Base-by-base conservation (phyloP, 1,140 invertebrate species). In the Megalopta genalis region DNA sequence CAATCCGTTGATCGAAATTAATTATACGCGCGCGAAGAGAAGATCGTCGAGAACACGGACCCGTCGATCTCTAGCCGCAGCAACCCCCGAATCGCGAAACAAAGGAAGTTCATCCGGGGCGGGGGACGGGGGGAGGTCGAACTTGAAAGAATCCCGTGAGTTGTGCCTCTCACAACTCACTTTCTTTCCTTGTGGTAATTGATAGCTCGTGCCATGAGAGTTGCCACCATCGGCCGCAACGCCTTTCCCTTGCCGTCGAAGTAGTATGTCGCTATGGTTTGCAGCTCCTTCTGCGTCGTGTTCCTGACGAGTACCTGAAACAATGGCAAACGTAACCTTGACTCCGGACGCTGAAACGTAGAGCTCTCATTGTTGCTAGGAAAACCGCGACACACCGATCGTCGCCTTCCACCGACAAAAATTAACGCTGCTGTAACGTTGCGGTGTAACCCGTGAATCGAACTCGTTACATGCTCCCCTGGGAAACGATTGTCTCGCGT, bases 241-340 rank as follows among this genome's bases (percentile, higher is more conserved):
- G 97, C 97, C 94, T 99, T 99, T 80, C 98, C 98, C 91, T 98
- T 96, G 46, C 98, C 98, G 94, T 98, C 97, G 93, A 99, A 99
- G 93, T 99, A 99, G 93, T 99, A 99, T 85, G 96, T 96, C 65
- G 98, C 95, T 93, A 99, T 97, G 86, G 96, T 96, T 90, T 96
- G 95, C 87, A 99, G 93, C 91, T 98, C 96, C 70, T 96, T 93
- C 90, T 96, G 95, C 90, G 95, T 95, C 86, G 97, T 97, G 88
- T 96, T 96, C 86, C 93, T 94, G 87, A 95, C 93, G 86, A 98
- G 93, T 92, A 96, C 95, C 97, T 98, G 92, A 70, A 94, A 93
- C 87, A 93, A 81, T 86, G 67, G 78, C 62, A 76, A 72, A 77
- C 75, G 37, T 77, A 81, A 89, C 81, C 83, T 84, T 86, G 80